Conservation (phyloP, 1,140 invertebrate species). For the Rhizoglyphus robini region DNA sequence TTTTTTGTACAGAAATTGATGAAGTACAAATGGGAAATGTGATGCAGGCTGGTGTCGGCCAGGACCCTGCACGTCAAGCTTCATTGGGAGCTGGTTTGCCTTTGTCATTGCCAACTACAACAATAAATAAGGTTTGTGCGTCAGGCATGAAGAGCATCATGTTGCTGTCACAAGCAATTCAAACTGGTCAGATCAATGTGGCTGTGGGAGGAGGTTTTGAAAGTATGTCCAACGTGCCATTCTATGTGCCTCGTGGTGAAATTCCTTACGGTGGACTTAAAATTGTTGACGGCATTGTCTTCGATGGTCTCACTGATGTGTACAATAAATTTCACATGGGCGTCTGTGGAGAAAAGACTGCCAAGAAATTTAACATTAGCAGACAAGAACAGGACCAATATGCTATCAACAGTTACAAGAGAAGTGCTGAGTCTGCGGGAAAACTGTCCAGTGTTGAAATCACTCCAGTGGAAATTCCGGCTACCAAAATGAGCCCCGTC, state of each 20-base stretch:
- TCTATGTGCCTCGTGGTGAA: conserved; percentile 71
- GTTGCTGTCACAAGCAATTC: conserved; percentile 42
- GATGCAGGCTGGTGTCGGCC: conserved; percentile 35
- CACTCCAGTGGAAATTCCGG: conserved; percentile 64
- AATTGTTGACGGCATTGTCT: conserved; percentile 79
- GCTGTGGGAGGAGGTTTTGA: conserved; percentile 31
- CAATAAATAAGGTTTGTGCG: conserved; percentile 46
- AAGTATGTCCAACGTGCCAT: conserved; percentile 37
- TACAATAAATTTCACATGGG: conserved; percentile 99
- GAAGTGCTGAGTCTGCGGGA: conserved; percentile 46
- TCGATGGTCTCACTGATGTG: conserved; percentile 91
- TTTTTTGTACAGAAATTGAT: conserved; percentile 29
- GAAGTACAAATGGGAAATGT: conserved; percentile 47
- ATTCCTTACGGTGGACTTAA: conserved; percentile 86
- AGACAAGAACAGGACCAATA: conserved; percentile 85
- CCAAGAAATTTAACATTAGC: conserved; percentile 71
- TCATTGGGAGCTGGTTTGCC: conserved; percentile 41
- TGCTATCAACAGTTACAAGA: conserved; percentile 81
- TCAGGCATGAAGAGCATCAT: conserved; percentile 47
- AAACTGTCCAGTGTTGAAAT: conserved; percentile 46
- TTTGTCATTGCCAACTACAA: conserved; percentile 37
- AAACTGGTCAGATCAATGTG: conserved; percentile 35
- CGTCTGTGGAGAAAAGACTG: conserved; percentile 92
- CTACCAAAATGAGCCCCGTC: conserved; percentile 58
- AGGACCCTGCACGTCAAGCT: conserved; percentile 43